Conservation (phyloP, 2,797 vertebrate species). For the Megalops cyprinoides region DNA sequence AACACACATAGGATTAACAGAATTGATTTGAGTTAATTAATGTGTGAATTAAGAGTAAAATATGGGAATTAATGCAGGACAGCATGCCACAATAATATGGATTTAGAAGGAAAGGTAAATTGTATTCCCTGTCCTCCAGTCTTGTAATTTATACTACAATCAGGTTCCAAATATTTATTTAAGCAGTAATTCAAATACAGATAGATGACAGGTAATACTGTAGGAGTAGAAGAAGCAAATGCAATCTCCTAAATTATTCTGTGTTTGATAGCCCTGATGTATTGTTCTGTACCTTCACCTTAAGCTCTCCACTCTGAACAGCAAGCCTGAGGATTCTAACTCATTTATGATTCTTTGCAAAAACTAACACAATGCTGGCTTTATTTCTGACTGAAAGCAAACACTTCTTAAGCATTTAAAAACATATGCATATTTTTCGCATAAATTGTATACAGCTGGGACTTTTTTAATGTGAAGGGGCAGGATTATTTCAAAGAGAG, state of each 20-base stretch:
- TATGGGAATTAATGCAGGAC: slow-evolving; percentile 29
- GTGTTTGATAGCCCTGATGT: slow-evolving; percentile 16
- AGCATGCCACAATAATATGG: slow-evolving; percentile 35
- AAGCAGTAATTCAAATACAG: slow-evolving; percentile 27
- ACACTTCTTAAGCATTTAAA: slow-evolving; percentile 18
- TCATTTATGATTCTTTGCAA: not conserved
- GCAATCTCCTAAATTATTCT: slow-evolving; percentile 19
- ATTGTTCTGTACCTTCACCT: slow-evolving; percentile 26
- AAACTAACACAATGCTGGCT: slow-evolving; percentile 12
- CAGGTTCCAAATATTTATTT: slow-evolving; percentile 35
- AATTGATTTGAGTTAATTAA: not conserved
- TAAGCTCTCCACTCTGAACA: slow-evolving; percentile 16
- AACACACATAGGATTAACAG: not conserved
- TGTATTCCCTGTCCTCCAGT: slow-evolving; percentile 31
- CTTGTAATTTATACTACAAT: slow-evolving; percentile 41
- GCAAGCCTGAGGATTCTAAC: slow-evolving; percentile 11
- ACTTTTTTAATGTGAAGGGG: slow-evolving; percentile 15
- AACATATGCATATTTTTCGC: slow-evolving; percentile 19
- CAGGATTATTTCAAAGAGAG: not conserved
- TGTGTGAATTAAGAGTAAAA: slow-evolving; percentile 14
- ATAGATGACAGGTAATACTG: slow-evolving; percentile 25
- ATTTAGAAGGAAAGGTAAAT: slow-evolving; percentile 35
- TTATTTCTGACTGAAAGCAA: slow-evolving; percentile 17
- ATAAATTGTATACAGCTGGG: not conserved
- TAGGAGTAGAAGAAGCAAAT: slow-evolving; percentile 25